Percentiles rank a stretch among this genome's conserved stretches.
These are phyloP conservation scores for Oceanodroma leucorhoa DNA, from an alignment of 2,797 vertebrate genomes.

Conservation along the genomic window DNA sequence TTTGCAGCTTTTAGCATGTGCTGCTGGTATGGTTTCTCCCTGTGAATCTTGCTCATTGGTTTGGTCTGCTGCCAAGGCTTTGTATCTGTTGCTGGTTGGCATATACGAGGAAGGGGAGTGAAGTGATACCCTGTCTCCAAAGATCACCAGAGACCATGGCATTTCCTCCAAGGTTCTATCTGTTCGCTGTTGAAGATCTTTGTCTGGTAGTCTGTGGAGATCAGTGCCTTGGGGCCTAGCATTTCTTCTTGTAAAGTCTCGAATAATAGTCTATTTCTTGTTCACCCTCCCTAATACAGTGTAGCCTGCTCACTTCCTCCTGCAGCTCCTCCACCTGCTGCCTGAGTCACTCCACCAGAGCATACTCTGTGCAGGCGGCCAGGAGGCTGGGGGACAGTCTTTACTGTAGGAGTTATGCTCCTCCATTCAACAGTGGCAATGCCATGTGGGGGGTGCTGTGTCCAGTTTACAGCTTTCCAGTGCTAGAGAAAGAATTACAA, in stretches of 20 bases:
- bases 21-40: neutral
- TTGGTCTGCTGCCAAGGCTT: neutral
- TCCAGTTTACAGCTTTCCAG: neutral
- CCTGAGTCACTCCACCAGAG: neutral
- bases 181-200: neutral
- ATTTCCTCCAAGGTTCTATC: neutral
- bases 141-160: neutral
- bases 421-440: neutral
- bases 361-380: too few relatives aligned
- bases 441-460: too few relatives aligned
- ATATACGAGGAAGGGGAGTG: neutral
- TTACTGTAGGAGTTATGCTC: neutral
- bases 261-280: neutral
- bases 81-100: neutral
- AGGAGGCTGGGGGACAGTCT: neutral
- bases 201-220: neutral
- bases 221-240: neutral
- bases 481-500: neutral
- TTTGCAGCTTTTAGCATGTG: neutral
- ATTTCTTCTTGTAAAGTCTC: neutral
- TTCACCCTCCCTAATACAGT: neutral
- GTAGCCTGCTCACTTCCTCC: neutral
- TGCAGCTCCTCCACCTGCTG: neutral
- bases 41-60: neutral
- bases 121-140: neutral